Percentiles rank a stretch among this genome's conserved stretches.
Conservation (phyloP, 2,797 vertebrate species). For the Acomys russatus region DNA sequence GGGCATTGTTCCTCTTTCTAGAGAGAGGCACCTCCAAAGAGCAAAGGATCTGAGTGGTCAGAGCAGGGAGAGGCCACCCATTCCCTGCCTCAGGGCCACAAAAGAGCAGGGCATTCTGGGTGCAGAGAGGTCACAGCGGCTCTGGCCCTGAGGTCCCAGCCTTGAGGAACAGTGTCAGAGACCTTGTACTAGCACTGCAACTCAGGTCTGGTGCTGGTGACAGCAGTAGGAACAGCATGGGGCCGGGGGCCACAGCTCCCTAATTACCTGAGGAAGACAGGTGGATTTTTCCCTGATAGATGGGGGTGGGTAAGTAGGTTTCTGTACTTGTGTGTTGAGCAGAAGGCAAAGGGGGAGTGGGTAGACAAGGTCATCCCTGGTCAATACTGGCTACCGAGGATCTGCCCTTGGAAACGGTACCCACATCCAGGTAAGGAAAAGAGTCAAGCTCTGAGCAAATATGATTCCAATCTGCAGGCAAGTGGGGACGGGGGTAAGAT, state of each 20-base stretch:
- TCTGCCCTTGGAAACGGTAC: neutral
- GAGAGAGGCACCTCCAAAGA: neutral
- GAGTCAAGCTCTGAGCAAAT: neutral
- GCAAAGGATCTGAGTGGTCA: neutral
- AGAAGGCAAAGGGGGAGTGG: neutral
- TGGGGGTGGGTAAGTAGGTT: neutral
- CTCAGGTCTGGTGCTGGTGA: neutral
- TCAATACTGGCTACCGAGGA: neutral
- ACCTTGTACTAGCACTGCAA: rapidly evolving
- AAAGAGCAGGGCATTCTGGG: no score
- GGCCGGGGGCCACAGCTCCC: neutral
- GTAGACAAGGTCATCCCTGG: neutral
- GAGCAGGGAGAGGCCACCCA: neutral
- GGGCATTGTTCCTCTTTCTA: constrained; percentile 70
- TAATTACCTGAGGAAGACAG: no score
- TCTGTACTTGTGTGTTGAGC: neutral
- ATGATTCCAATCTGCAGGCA: neutral
- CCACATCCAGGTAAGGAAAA: neutral
- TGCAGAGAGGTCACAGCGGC: neutral
- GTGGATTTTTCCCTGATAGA: neutral
- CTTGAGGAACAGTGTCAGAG: neutral
- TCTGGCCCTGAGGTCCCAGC: neutral
- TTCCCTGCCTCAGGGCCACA: neutral
- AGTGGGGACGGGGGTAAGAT: neutral
- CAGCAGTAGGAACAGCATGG: no score